Conservation (phyloP, 64 coral and sea anemone genomes). For the Pachyseris speciosa region DNA sequence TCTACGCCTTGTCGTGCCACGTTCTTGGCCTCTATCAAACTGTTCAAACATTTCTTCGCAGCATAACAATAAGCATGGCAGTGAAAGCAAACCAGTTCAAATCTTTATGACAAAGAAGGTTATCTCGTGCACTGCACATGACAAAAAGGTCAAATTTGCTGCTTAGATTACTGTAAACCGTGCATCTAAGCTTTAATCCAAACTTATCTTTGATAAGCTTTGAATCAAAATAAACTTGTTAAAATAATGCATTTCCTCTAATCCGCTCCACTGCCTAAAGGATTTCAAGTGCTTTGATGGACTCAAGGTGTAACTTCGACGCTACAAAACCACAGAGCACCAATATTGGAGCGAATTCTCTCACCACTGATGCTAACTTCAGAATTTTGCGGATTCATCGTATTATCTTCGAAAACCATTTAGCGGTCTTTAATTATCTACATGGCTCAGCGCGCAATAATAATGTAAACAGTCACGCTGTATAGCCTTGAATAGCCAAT, state of each 20-base stretch:
- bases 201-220: background rate
- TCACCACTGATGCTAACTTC: background rate
- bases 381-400: conserved; percentile 1
- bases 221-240: conserved; percentile 6
- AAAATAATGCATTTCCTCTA: background rate
- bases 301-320: background rate
- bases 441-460: background rate
- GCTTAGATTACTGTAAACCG: background rate
- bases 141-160: background rate
- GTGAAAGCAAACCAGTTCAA: background rate
- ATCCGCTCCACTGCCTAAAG: too few species aligned
- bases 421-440: background rate
- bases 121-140: background rate
- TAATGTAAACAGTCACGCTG: background rate
- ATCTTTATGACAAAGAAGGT: background rate
- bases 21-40: background rate
- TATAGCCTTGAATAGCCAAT: background rate
- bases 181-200: background rate
- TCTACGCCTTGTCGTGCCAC: too few species aligned
- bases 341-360: too few species aligned
- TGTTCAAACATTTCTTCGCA: background rate
- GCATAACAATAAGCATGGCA: background rate
- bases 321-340: background rate
- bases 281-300: background rate
- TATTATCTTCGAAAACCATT: background rate